Conservation (phyloP, 2,888 invertebrate species). For the Catonia carolina region DNA sequence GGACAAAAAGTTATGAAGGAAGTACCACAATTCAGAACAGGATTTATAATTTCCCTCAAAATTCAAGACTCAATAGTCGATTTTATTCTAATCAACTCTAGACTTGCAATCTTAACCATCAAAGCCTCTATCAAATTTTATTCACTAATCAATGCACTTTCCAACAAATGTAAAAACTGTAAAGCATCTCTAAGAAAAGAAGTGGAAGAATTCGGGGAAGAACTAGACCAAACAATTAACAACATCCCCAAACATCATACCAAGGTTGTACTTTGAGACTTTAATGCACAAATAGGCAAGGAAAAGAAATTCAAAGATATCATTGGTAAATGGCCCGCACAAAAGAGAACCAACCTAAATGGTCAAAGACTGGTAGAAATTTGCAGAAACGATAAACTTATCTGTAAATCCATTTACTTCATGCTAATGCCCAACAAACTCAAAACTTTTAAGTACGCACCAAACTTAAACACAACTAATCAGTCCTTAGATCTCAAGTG, state of each 20-base stretch:
- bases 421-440: neutral
- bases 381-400: conserved; percentile 1
- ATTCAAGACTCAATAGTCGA: neutral
- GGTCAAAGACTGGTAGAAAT: conserved; percentile 16
- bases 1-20: conserved; percentile 2
- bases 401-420: conserved; percentile 9
- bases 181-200: neutral
- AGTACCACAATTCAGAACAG: conserved; percentile 7
- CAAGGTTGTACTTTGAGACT: conserved; percentile 1
- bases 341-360: conserved; percentile 13
- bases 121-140: conserved; percentile 1
- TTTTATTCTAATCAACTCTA: conserved; percentile 1
- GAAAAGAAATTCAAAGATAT: conserved; percentile 15
- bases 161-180: conserved; percentile 1
- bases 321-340: conserved; percentile 10
- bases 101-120: neutral
- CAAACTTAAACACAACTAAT: too few relatives aligned
- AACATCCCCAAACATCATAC: neutral
- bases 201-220: neutral
- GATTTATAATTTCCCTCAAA: neutral
- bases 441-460: neutral
- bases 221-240: neutral
- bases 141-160: conserved; percentile 1
- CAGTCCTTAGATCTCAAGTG: too few relatives aligned
- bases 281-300: conserved; percentile 9